Evolutionary conservation across 2,797 vertebrate genomes (phyloP), one percentile per base, ranked within the genome.

Genomic region (Adrianichthys oophorus): DNA sequence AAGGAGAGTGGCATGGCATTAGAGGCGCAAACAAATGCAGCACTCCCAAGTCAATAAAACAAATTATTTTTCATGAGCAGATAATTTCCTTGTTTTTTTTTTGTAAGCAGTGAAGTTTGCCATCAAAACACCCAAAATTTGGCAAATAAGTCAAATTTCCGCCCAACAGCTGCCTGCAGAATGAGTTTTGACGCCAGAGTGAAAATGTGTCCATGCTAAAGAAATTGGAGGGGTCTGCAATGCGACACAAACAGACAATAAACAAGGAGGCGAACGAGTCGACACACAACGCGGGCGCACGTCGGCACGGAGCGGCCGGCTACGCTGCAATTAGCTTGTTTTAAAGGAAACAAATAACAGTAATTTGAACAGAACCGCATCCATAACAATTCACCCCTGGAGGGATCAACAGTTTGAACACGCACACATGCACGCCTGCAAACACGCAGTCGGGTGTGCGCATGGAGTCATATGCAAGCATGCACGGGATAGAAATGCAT

Each of bases 251-350:
- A 87, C 85, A 85, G 85, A 89, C 83, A 82, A 86, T 75, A 78
- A 83, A 86, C 77, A 82, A 82, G 79, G 66, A 84, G 56, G 59
- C 62, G 70, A 85, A 80, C 74, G 76, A 68, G 74, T 17, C 58
- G 48, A 70, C 41, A 7, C 48, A 54, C 52, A 56, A 12, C 32
- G 10, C 18, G 15, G 8, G 48, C 18, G 59, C 55, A 64, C 57
- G 52, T 15, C 47, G 23, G 59, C 41, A 51, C 41, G 23, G 7
- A 18, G 65, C 70, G 55, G 75, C 65, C 59, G 53, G 23, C 83
- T 76, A 79, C 53, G 77, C 86, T 86, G 87, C 87, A 91, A 92
- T 92, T 92, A 93, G 85, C 85, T 88, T 89, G 85, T 89, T 87
- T 90, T 88, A 86, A 89, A 87, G 84, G 85, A 90, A 89, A 86